Conservation (phyloP, 2,888 invertebrate species). For the Phaonia tiefii region DNA sequence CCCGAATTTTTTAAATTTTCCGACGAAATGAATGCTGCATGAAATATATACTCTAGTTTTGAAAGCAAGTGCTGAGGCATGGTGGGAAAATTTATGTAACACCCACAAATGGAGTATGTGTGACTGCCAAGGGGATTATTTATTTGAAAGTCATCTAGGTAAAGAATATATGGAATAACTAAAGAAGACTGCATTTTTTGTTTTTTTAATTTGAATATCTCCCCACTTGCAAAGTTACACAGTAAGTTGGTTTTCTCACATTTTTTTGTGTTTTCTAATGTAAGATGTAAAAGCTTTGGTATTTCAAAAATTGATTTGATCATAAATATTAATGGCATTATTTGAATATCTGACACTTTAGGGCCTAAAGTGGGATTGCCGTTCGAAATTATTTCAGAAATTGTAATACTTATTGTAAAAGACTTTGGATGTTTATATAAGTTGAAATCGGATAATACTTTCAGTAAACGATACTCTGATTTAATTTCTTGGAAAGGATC, state of each 20-base stretch:
- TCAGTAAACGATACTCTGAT: conserved; percentile 51
- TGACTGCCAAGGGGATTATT: too few relatives aligned
- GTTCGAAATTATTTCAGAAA: conserved; percentile 36
- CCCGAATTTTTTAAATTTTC: conserved; percentile 65
- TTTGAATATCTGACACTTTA: conserved; percentile 31
- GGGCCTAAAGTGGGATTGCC: conserved; percentile 51
- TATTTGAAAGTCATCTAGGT: too few relatives aligned
- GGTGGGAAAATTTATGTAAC: conserved; percentile 45
- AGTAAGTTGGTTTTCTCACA: too few relatives aligned
- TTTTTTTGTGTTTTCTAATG: conserved; percentile 45
- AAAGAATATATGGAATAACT: conserved; percentile 48
- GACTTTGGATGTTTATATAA: conserved; percentile 52
- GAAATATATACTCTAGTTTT: conserved; percentile 63
- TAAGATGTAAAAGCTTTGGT: conserved; percentile 40
- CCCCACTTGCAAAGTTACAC: too few relatives aligned
- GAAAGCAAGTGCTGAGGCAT: conserved; percentile 64
- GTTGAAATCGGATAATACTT: conserved; percentile 51
- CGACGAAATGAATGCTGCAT: conserved; percentile 58
- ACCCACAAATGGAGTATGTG: too few relatives aligned
- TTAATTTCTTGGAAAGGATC: conserved; percentile 54
- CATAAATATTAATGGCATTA: conserved; percentile 54
- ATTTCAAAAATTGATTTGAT: conserved; percentile 51
- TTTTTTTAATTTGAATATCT: conserved; percentile 16
- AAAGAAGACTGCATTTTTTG: background rate
- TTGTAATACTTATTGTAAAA: conserved; percentile 34